Percentiles rank a stretch among this genome's conserved stretches.
Conservation (phyloP, 2,797 vertebrate species). For the Malacoctenus gilli region DNA sequence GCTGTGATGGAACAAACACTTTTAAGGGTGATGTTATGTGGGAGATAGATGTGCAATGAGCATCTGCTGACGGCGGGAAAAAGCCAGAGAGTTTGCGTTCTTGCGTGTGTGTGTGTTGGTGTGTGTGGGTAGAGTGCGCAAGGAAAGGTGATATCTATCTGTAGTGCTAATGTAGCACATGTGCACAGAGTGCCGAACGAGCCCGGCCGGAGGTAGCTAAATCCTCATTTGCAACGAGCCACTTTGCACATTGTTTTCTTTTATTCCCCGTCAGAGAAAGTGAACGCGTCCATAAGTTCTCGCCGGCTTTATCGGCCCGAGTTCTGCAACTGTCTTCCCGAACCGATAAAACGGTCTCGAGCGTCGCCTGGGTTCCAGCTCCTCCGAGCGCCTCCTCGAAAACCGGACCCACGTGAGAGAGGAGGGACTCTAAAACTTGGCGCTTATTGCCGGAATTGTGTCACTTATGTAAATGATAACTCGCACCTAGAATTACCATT, state of each 20-base stretch:
- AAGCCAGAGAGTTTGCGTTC: conserved; percentile 1
- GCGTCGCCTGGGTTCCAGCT: background rate
- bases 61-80: conserved; percentile 52
- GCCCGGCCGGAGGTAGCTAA: conserved; percentile 17
- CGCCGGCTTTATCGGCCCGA: no score
- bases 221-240: conserved; percentile 37
- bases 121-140: conserved; percentile 6
- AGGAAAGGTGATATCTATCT: conserved; percentile 51
- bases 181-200: conserved; percentile 41
- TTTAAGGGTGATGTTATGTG: conserved; percentile 63
- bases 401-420: no score
- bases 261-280: conserved; percentile 10
- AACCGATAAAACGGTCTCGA: conserved; percentile 1
- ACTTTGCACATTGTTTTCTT: conserved; percentile 7
- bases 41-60: conserved; percentile 56
- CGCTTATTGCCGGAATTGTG: conserved; percentile 4
- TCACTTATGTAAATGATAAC: conserved; percentile 13
- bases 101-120: conserved; percentile 4
- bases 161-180: conserved; percentile 47
- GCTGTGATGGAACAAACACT: conserved; percentile 62
- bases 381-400: conserved; percentile 1
- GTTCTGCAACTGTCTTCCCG: conserved; percentile 9
- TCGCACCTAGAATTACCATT: conserved; percentile 14
- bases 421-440: no score
- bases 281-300: no score